phyloP scores from a whole-genome alignment of 53 echinoderm and acorn worm species.

The Paracentrotus lividus region DNA sequence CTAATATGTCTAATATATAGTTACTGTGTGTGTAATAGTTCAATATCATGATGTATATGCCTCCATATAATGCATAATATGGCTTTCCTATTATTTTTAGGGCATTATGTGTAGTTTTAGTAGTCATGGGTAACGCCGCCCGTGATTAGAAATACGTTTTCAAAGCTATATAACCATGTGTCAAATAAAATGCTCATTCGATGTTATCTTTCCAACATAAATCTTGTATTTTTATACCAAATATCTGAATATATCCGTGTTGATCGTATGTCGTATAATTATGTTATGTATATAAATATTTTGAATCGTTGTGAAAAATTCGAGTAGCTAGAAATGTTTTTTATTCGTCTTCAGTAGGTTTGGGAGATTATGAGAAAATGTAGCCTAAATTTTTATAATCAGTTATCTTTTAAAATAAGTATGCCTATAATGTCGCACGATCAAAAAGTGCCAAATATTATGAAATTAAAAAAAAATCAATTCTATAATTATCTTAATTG shows the following conservation, averaged over 20 bases:
- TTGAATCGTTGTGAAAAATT: not conserved
- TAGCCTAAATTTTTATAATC: too few species aligned
- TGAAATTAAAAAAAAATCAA: too few species aligned
- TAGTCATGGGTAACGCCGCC: too few species aligned
- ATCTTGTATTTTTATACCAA: conserved; percentile 10
- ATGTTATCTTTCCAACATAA: not conserved
- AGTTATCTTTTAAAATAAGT: too few species aligned
- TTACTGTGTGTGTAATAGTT: not conserved
- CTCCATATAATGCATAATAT: not conserved
- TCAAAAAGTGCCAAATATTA: too few species aligned
- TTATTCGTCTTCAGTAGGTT: not conserved
- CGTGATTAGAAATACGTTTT: not conserved
- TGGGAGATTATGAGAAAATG: not conserved
- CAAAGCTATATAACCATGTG: not conserved
- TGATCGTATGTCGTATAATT: not conserved
- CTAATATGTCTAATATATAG: too few species aligned
- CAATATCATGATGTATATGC: not conserved
- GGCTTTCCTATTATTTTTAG: not conserved
- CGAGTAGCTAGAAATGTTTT: not conserved
- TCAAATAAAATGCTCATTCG: not conserved
- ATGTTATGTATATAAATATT: not conserved
- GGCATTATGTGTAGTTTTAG: not conserved
- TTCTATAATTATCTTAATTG: too few species aligned
- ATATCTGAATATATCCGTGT: not conserved
- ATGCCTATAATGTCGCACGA: too few species aligned